These are phyloP conservation scores for Dicycla oo DNA, from an alignment of 2,888 invertebrate species.

Conservation along the genomic window DNA sequence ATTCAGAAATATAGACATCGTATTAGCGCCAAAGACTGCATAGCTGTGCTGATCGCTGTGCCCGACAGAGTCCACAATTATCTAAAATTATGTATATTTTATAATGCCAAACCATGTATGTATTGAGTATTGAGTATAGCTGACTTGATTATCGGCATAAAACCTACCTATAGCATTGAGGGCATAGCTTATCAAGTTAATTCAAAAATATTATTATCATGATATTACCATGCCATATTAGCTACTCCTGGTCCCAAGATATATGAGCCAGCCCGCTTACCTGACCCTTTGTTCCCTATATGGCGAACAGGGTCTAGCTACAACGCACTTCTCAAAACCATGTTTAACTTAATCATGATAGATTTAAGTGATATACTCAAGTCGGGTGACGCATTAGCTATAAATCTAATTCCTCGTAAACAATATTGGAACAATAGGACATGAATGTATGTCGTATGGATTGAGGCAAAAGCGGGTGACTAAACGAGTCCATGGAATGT, in stretches of 20 bases:
- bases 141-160: neutral
- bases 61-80: too few species aligned
- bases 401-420: conserved; percentile 36
- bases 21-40: neutral
- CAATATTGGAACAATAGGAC: conserved; percentile 24
- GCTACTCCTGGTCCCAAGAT: conserved; percentile 46
- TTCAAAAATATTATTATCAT: conserved; percentile 22
- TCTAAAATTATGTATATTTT: too few species aligned
- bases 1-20: neutral
- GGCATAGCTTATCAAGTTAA: neutral
- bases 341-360: conserved; percentile 56
- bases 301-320: conserved; percentile 48
- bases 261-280: conserved; percentile 59
- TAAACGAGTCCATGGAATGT: neutral
- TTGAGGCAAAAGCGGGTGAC: neutral
- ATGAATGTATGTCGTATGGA: conserved; percentile 6
- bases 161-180: neutral
- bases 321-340: conserved; percentile 55
- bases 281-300: conserved; percentile 62
- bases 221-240: conserved; percentile 46
- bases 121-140: too few species aligned
- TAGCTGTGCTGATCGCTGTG: too few species aligned
- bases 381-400: conserved; percentile 49
- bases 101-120: too few species aligned
- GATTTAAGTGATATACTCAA: conserved; percentile 52